A percentile compares a stretch with the other conserved stretches of the same genome.
Evolutionary conservation across 35 echinoderm and acorn worm species (phyloP).

Genomic region (Apostichopus parvimensis): DNA sequence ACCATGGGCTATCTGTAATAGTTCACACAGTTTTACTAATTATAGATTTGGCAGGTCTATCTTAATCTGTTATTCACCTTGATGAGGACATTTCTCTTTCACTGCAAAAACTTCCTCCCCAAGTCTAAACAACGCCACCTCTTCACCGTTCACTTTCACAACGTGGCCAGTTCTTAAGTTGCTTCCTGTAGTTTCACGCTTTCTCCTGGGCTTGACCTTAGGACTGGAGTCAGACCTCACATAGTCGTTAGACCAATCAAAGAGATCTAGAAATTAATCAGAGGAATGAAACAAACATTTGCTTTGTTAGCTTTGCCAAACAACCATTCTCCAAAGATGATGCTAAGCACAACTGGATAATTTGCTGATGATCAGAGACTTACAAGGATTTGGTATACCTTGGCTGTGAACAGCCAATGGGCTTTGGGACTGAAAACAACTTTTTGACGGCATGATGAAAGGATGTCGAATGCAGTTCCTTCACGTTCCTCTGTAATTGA

Average conservation of each 20-base stretch:
- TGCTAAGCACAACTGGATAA: neutral
- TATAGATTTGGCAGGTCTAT: too few species aligned
- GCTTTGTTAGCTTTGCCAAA: neutral
- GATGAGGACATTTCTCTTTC: conserved; percentile 76
- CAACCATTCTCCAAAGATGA: neutral
- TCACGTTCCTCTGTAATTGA: too few species aligned
- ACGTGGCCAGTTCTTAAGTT: conserved; percentile 21
- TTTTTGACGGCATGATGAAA: too few species aligned
- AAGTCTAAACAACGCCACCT: conserved; percentile 67
- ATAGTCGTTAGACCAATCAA: conserved; percentile 43
- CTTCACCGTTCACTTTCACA: conserved; percentile 61
- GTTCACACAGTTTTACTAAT: too few species aligned
- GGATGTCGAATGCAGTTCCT: too few species aligned
- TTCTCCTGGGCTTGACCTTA: neutral
- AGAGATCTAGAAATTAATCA: neutral
- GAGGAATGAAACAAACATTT: neutral
- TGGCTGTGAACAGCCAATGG: too few species aligned
- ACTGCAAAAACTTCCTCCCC: conserved; percentile 58
- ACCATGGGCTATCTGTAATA: too few species aligned
- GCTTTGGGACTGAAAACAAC: too few species aligned
- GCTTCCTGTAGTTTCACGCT: neutral
- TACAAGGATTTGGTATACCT: neutral
- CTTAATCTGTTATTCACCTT: conserved; percentile 44
- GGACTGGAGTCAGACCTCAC: conserved; percentile 52
- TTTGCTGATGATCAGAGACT: neutral